Conservation (phyloP, 2,888 invertebrate genomes). For the Agrilus biguttatus region DNA sequence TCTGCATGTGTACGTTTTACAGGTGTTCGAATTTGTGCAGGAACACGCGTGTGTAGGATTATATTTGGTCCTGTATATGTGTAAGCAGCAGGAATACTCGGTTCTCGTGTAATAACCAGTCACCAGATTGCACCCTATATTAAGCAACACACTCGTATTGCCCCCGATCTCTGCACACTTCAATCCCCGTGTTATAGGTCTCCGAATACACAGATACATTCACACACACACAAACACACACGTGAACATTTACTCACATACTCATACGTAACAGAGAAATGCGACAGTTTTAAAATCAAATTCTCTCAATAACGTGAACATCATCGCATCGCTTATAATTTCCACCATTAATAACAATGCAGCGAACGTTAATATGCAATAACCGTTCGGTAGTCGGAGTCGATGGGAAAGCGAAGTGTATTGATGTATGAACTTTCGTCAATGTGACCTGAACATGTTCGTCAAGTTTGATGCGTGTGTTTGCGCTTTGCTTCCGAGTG, state of each 20-base stretch:
- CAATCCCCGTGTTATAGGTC: too few species aligned
- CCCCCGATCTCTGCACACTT: not conserved
- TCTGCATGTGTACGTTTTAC: constrained; percentile 32
- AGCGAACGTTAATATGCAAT: constrained; percentile 34
- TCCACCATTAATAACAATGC: constrained; percentile 33
- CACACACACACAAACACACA: constrained; percentile 1
- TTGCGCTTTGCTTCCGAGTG: too few species aligned
- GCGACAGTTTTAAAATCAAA: constrained; percentile 36
- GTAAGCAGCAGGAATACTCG: constrained; percentile 10
- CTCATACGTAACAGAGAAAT: constrained; percentile 10
- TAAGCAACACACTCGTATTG: constrained; percentile 30
- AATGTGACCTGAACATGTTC: too few species aligned
- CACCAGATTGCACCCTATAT: constrained; percentile 35
- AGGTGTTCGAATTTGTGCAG: constrained; percentile 9
- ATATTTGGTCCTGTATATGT: constrained; percentile 9
- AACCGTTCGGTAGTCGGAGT: constrained; percentile 29
- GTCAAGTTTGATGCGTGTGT: too few species aligned
- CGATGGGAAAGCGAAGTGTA: constrained; percentile 3
- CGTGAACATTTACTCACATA: too few species aligned
- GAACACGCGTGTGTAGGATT: constrained; percentile 7
- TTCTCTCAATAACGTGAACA: constrained; percentile 29
- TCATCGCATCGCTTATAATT: constrained; percentile 33
- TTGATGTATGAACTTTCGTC: not conserved
- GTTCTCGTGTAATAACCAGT: constrained; percentile 29
- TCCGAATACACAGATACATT: too few species aligned